phyloP scores from a whole-genome alignment of 2,797 vertebrate genomes.

The Rhinatrema bivittatum region DNA sequence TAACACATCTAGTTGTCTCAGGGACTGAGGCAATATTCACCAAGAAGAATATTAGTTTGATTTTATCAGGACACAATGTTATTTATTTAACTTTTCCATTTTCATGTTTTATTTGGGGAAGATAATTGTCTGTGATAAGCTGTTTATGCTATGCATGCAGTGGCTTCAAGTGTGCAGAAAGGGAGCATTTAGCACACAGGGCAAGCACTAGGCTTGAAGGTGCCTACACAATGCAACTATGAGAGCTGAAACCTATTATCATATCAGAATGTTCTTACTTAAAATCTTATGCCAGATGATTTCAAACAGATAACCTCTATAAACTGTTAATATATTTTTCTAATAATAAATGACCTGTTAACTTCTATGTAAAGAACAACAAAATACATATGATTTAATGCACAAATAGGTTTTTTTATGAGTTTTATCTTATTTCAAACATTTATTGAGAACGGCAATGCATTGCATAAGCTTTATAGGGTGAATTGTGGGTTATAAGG shows the following conservation, averaged over 20 bases:
- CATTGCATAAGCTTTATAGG: no score
- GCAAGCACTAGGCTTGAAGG: constrained; percentile 22
- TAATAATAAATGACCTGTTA: constrained; percentile 23
- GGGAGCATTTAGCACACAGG: constrained; percentile 17
- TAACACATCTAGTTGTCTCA: constrained; percentile 40
- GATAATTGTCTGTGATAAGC: constrained; percentile 66
- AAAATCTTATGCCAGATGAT: constrained; percentile 44
- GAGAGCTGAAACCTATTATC: constrained; percentile 41
- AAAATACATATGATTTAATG: no score
- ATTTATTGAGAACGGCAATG: no score
- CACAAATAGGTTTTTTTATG: no score
- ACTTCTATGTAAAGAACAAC: no score
- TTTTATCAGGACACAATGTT: constrained; percentile 58
- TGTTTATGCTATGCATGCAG: constrained; percentile 34
- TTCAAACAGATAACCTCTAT: constrained; percentile 42
- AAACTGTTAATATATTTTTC: constrained; percentile 29
- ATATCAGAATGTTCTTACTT: constrained; percentile 59
- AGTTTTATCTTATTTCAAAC: no score
- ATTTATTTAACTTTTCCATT: constrained; percentile 69
- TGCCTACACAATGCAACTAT: constrained; percentile 25
- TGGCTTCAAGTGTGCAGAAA: constrained; percentile 41
- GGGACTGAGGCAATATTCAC: constrained; percentile 50
- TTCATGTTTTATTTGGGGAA: constrained; percentile 67
- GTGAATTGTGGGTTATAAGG: no score
- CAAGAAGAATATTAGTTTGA: constrained; percentile 39